Percentiles rank a stretch among this genome's conserved stretches.
Conservation (phyloP, 1,140 invertebrate species). For the Pseudachorutes palmiensis region DNA sequence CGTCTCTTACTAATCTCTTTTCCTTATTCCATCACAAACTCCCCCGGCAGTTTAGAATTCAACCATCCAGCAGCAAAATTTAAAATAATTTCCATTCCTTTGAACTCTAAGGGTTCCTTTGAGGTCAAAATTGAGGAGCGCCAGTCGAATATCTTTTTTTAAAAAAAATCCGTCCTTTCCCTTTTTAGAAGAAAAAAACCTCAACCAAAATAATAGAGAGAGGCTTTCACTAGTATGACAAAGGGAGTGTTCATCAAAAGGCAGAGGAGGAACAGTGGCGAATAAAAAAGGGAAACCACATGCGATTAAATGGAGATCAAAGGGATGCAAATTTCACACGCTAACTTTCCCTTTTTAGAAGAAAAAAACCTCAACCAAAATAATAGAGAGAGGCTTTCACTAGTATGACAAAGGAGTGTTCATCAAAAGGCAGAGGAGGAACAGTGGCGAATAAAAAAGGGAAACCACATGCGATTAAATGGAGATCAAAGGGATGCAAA, state of each 20-base stretch:
- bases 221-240: background rate
- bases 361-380: slow-evolving; percentile 9
- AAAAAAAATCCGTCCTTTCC: no score
- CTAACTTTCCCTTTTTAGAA: no score
- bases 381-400: slow-evolving; percentile 10
- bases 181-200: no score
- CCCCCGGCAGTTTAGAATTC: no score
- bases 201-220: background rate
- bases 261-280: no score
- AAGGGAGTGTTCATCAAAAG: slow-evolving; percentile 7
- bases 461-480: slow-evolving; percentile 37
- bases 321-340: slow-evolving; percentile 39
- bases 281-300: slow-evolving; percentile 33
- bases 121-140: background rate
- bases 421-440: slow-evolving; percentile 19
- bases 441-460: no score
- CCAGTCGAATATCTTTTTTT: no score
- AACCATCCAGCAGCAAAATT: no score
- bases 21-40: background rate
- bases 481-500: slow-evolving; percentile 39
- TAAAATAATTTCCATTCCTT: slow-evolving; percentile 19
- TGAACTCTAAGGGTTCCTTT: background rate
- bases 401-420: background rate
- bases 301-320: slow-evolving; percentile 38
- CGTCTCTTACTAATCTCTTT: background rate